Conservation (phyloP, 2,113 vertebrate genomes). For the Dasypus novemcinctus region DNA sequence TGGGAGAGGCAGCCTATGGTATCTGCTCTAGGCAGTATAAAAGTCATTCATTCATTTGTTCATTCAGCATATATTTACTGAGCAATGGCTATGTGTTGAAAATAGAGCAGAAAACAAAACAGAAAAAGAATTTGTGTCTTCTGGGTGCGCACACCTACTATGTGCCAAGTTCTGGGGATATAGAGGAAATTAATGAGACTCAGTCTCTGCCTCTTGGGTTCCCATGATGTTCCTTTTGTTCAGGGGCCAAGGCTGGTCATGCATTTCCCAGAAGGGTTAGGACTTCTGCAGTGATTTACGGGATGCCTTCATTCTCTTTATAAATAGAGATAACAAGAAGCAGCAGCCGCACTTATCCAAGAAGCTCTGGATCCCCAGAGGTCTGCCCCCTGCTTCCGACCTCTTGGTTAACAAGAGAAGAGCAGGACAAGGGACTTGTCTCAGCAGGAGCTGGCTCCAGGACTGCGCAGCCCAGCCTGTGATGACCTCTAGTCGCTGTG, state of each 20-base stretch:
- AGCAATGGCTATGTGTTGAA: neutral
- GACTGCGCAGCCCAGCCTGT: neutral
- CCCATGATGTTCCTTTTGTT: neutral
- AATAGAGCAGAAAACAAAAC: neutral
- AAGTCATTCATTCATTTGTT: neutral
- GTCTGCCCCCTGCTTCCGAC: neutral
- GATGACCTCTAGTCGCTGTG: neutral
- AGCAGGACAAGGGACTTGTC: neutral
- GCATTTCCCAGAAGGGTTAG: neutral
- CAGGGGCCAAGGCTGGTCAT: neutral
- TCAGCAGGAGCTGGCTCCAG: neutral
- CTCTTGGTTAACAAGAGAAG: neutral
- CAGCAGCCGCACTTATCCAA: neutral
- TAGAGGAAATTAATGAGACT: neutral
- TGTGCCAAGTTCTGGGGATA: neutral
- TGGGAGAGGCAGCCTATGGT: neutral
- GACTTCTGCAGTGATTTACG: neutral
- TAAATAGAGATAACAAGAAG: neutral
- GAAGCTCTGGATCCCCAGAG: neutral
- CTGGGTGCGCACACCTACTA: neutral
- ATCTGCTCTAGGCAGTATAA: too few species aligned
- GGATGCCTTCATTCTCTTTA: neutral
- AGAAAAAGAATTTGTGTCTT: neutral
- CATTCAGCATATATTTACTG: neutral
- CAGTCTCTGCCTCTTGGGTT: neutral